Evolutionary conservation across 1,140 invertebrate species (phyloP).

Genomic region (Heliconius hermathena): DNA sequence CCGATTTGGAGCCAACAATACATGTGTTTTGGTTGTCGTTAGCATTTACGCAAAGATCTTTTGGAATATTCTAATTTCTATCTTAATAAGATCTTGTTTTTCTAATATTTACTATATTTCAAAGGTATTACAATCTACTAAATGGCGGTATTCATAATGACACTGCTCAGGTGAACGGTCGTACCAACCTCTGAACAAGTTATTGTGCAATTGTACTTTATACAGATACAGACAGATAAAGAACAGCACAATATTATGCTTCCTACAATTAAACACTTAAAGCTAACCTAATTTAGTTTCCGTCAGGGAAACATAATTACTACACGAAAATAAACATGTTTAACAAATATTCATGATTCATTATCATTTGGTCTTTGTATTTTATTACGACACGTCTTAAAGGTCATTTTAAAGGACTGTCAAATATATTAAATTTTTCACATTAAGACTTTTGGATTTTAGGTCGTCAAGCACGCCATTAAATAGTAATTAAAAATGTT

Average conservation of each 20-base stretch:
- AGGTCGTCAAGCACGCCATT: neutral
- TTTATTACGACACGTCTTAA: neutral
- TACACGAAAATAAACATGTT: neutral
- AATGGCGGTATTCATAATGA: neutral
- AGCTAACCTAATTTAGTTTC: neutral
- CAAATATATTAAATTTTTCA: neutral
- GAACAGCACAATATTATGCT: neutral
- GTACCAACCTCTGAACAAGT: slow-evolving; percentile 3
- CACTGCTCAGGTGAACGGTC: neutral
- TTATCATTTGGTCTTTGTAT: neutral
- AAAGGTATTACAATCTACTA: neutral
- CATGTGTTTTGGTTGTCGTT: too few relatives aligned
- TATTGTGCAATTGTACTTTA: slow-evolving; percentile 4
- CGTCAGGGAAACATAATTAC: neutral
- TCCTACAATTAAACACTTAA: neutral
- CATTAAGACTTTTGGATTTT: neutral
- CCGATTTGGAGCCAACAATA: too few relatives aligned
- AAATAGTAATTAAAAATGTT: neutral
- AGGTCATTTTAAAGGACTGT: neutral
- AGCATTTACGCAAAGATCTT: too few relatives aligned
- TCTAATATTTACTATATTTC: neutral
- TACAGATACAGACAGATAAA: neutral
- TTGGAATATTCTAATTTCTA: too few relatives aligned
- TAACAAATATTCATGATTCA: neutral
- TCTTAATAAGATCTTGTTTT: neutral